Percentiles rank a stretch among this genome's conserved stretches.
Conservation (phyloP, 2,113 vertebrate genomes). For the Megaceryle torquata region DNA sequence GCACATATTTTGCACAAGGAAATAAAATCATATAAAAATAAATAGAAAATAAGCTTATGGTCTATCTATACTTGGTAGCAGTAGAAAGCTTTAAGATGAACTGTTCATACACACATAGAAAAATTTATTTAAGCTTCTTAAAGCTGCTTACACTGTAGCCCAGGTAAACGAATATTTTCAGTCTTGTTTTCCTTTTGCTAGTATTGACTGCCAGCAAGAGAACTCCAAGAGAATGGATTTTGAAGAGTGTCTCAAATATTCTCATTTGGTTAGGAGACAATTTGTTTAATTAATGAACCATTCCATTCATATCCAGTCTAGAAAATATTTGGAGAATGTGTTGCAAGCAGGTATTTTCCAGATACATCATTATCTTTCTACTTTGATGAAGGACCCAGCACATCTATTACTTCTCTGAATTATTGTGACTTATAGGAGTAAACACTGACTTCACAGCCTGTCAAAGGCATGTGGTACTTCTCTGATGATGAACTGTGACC, state of each 20-base stretch:
- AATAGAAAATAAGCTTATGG: not conserved
- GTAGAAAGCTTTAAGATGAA: not conserved
- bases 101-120: not conserved
- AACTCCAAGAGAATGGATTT: not conserved
- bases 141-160: not conserved
- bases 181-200: not conserved
- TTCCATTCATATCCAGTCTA: not conserved
- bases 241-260: not conserved
- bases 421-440: not conserved
- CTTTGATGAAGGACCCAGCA: not conserved
- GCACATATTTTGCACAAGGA: not conserved
- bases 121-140: not conserved
- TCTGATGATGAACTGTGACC: not conserved
- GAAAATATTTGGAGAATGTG: not conserved
- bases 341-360: not conserved
- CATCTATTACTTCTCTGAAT: not conserved
- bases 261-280: not conserved
- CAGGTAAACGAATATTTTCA: not conserved
- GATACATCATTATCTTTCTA: not conserved
- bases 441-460: not conserved
- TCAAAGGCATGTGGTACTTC: not conserved
- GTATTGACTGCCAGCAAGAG: not conserved
- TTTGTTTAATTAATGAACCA: not conserved
- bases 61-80: not conserved
- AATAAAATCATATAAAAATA: not conserved